Percentiles rank a stretch among this genome's conserved stretches.
These are phyloP conservation scores for Oncorhynchus nerka DNA, from an alignment of 2,113 vertebrate species.

Conservation along the genomic window DNA sequence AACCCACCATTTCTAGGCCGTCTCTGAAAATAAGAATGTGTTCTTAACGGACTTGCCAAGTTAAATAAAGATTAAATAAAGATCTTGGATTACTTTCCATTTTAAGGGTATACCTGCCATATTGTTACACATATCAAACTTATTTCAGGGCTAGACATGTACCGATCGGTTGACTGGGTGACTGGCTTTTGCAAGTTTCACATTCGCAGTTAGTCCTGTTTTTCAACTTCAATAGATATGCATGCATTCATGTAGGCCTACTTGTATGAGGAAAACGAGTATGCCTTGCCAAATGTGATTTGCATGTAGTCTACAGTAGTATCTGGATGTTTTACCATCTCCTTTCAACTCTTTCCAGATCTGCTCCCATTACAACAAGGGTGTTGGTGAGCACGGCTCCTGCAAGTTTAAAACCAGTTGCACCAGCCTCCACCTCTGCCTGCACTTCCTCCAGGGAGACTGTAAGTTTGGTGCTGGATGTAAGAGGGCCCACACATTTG, in stretches of 20 bases:
- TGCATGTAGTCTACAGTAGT: background rate
- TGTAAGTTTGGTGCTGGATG: constrained; percentile 68
- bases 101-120: no score
- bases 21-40: no score
- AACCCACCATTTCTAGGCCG: no score
- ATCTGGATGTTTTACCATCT: background rate
- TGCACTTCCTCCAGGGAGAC: constrained; percentile 63
- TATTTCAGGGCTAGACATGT: no score
- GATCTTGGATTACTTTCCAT: no score
- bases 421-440: constrained; percentile 73
- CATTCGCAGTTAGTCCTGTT: background rate
- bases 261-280: background rate
- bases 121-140: no score
- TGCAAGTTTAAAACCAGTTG: constrained; percentile 63
- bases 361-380: constrained; percentile 75
- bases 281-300: background rate
- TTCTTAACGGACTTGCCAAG: no score
- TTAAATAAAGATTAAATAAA: no score
- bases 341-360: constrained; percentile 50
- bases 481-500: constrained; percentile 59
- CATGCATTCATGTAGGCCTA: background rate
- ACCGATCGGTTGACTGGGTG: no score
- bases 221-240: no score
- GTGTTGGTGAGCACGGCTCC: constrained; percentile 60
- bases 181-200: no score